Conservation (phyloP, 1,140 invertebrate genomes). For the Drosophila kanapiae region DNA sequence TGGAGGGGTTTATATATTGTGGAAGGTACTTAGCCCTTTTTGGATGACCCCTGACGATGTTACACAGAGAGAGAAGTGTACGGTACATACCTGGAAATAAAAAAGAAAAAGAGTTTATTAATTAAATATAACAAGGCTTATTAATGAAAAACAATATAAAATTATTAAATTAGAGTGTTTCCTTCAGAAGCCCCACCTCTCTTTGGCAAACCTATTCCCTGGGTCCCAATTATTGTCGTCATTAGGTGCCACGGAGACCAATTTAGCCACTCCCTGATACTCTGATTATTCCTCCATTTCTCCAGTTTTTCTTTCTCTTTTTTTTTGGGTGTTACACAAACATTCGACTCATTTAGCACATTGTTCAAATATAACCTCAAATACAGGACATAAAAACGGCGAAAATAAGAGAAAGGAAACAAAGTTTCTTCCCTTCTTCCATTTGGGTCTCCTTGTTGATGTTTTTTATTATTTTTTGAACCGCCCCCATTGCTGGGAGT, state of each 20-base stretch:
- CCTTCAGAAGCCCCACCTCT: background rate
- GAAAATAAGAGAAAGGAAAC: slow-evolving; percentile 8
- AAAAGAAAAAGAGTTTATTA: slow-evolving; percentile 6
- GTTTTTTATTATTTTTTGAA: background rate
- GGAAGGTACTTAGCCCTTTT: slow-evolving; percentile 42
- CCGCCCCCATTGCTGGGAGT: slow-evolving; percentile 8
- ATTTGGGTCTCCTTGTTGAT: background rate
- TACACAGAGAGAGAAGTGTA: background rate
- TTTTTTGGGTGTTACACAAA: slow-evolving; percentile 38
- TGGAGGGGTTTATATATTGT: slow-evolving; percentile 38
- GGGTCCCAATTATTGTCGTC: background rate
- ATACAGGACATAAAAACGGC: slow-evolving; percentile 21
- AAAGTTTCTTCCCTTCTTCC: slow-evolving; percentile 17
- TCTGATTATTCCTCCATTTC: slow-evolving; percentile 12
- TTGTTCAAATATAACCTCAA: slow-evolving; percentile 68
- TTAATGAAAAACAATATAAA: too few species aligned
- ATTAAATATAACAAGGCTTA: background rate
- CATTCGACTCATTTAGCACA: slow-evolving; percentile 77
- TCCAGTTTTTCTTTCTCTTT: background rate
- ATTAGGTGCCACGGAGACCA: background rate
- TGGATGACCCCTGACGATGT: slow-evolving; percentile 39
- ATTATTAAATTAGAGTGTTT: background rate
- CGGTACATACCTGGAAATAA: slow-evolving; percentile 43
- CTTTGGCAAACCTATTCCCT: background rate
- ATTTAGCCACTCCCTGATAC: slow-evolving; percentile 2